phyloP scores from a whole-genome alignment of 1,140 invertebrate species.

The Drosophila rhopaloa region DNA sequence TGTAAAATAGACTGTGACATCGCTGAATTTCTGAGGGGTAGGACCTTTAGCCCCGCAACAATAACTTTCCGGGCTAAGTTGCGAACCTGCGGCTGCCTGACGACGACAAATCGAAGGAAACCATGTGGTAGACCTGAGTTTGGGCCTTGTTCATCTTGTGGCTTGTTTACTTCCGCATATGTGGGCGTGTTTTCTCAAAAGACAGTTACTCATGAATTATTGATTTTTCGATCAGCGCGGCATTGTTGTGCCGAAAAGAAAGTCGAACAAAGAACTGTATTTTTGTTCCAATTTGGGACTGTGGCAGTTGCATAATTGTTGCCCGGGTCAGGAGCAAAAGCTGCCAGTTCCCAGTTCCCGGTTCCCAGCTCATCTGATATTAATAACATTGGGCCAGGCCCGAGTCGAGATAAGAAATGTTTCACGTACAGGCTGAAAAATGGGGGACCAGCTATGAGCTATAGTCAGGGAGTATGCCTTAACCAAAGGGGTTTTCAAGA shows the following conservation, averaged over 20 bases:
- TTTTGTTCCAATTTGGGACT: slow-evolving; percentile 16
- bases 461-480: neutral
- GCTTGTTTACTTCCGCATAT: slow-evolving; percentile 78
- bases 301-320: slow-evolving; percentile 52
- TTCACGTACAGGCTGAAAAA: slow-evolving; percentile 24
- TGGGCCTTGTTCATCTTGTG: slow-evolving; percentile 72
- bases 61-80: slow-evolving; percentile 66
- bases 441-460: slow-evolving; percentile 11
- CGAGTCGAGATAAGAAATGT: slow-evolving; percentile 19
- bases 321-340: slow-evolving; percentile 35
- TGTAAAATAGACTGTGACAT: slow-evolving; percentile 75
- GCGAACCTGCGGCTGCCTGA: slow-evolving; percentile 42
- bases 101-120: slow-evolving; percentile 62
- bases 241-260: slow-evolving; percentile 38
- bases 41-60: slow-evolving; percentile 27
- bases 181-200: slow-evolving; percentile 43
- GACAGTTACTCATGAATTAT: slow-evolving; percentile 66
- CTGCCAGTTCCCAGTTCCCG: neutral
- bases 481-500: neutral
- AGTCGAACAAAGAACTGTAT: slow-evolving; percentile 13
- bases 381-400: slow-evolving; percentile 52
- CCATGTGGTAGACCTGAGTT: slow-evolving; percentile 28
- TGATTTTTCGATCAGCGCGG: slow-evolving; percentile 76
- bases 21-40: neutral
- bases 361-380: slow-evolving; percentile 58